A percentile compares a stretch with the other conserved stretches of the same genome.
phyloP scores from a whole-genome alignment of 2,797 vertebrate genomes.

The Melopsittacus undulatus region DNA sequence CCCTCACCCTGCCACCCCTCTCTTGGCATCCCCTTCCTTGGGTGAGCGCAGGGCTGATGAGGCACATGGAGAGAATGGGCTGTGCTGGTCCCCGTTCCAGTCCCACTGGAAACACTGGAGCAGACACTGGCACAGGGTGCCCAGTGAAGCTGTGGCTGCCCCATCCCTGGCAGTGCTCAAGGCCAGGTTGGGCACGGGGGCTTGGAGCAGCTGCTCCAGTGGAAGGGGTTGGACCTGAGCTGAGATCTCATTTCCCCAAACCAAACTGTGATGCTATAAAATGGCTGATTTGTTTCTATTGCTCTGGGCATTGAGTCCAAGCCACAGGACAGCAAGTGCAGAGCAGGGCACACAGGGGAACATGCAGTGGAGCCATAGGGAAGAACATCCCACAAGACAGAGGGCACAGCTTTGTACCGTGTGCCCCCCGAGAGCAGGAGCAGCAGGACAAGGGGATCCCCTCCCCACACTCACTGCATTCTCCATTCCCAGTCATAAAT shows the following conservation, averaged over 20 bases:
- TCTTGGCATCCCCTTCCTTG: neutral
- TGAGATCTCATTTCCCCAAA: neutral
- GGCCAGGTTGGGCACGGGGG: neutral
- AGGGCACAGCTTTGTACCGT: neutral
- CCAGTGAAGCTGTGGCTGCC: neutral
- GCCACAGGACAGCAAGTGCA: accelerated
- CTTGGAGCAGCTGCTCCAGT: neutral
- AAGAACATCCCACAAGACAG: neutral
- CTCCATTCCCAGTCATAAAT: neutral
- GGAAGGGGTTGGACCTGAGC: neutral
- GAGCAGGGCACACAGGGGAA: neutral
- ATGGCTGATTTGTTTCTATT: accelerated
- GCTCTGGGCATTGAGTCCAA: accelerated
- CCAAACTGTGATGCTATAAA: neutral
- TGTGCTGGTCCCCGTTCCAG: neutral
- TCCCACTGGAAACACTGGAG: neutral
- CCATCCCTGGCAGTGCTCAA: neutral
- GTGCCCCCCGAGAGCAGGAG: accelerated
- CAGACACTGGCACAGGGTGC: neutral
- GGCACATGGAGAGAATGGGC: too few relatives aligned
- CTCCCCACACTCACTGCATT: neutral
- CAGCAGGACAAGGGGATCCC: neutral
- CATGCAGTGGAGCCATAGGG: accelerated
- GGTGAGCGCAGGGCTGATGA: accelerated
- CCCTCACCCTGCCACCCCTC: neutral